Evolutionary conservation across 2,797 vertebrate genomes (phyloP).

Genomic region (Pseudocheirus occidentalis): DNA sequence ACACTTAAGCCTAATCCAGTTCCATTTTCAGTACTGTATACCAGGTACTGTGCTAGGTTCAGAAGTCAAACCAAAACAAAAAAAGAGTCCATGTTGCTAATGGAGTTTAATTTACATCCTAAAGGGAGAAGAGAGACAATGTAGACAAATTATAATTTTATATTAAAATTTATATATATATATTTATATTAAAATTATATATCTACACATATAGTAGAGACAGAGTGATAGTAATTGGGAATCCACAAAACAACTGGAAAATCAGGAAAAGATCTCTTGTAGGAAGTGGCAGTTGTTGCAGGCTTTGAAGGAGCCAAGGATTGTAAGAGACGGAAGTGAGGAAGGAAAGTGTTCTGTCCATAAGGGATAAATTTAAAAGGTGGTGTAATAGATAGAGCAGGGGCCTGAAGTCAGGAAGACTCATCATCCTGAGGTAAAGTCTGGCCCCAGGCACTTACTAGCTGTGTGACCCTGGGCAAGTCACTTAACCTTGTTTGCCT

Average conservation of each 20-base stretch:
- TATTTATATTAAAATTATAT: too few species aligned
- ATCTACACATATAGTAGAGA: background rate
- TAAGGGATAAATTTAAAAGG: background rate
- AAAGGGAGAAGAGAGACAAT: background rate
- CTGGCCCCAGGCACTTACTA: background rate
- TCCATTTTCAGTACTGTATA: background rate
- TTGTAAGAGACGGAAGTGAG: background rate
- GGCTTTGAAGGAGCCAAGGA: background rate
- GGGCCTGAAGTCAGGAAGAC: background rate
- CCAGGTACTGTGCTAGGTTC: background rate
- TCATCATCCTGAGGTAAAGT: background rate
- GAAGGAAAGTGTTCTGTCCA: background rate
- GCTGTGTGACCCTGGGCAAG: background rate
- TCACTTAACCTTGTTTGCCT: background rate
- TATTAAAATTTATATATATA: too few species aligned
- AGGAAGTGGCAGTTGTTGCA: background rate
- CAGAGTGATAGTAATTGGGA: background rate
- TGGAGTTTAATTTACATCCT: background rate
- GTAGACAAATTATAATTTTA: background rate
- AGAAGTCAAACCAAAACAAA: background rate
- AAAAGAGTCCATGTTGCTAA: background rate
- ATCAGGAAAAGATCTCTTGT: background rate
- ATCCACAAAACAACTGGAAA: background rate
- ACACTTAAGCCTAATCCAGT: background rate
- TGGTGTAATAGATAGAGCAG: background rate